Evolutionary conservation across 2,888 invertebrate species (phyloP), one percentile per base, ranked within the genome.

Genomic region (Anoncus sp.): DNA sequence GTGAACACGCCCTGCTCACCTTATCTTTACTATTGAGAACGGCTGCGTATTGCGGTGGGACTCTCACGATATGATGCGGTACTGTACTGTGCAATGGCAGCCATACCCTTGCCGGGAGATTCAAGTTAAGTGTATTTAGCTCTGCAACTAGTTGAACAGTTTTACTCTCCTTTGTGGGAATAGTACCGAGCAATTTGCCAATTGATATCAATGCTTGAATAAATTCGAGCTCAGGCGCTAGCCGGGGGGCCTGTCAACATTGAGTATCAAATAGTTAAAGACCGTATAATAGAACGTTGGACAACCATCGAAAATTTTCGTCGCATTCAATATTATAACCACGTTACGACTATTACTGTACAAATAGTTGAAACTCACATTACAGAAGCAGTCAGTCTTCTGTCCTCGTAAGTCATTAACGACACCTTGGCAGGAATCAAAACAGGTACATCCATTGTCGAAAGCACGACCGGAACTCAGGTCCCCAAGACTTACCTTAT

Each of bases 1-100:
- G 27, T 16, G 12, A 35, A 18, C 7, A 6, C 31, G 14, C 49
- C 18, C 14, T n/a, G 20, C 81, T 83, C 89, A 96, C 96, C 94
- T 98, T 98, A 91, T 98, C 98, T 92, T 99, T 99, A 84, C 99
- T 99, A 92, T 99, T 99, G 82, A 99, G 95, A 69, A 99, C 99
- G 65, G 99, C 99, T 79, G 98, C 98, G 82, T 98, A 98, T 88
- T 98, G 98, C 76, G 98, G 98, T 51, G 99, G 99, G 92, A 99
- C 98, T 91, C 99, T 94, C 60, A 99, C 96, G 85, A 99, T 96
- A 89, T 98, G 96, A 92, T 99, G 99, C 63, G 97, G 96, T 85
- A 93, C 92, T 84, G 94, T 93, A 83, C 96, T 96, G 91, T 98
- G 96, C 57, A 99, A 93, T 14, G 99, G 99, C 85, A 99, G 93